These are phyloP conservation scores for Theonella swinhoei DNA, from an alignment of 37 sponge, comb jelly and placozoan species.

Conservation along the genomic window DNA sequence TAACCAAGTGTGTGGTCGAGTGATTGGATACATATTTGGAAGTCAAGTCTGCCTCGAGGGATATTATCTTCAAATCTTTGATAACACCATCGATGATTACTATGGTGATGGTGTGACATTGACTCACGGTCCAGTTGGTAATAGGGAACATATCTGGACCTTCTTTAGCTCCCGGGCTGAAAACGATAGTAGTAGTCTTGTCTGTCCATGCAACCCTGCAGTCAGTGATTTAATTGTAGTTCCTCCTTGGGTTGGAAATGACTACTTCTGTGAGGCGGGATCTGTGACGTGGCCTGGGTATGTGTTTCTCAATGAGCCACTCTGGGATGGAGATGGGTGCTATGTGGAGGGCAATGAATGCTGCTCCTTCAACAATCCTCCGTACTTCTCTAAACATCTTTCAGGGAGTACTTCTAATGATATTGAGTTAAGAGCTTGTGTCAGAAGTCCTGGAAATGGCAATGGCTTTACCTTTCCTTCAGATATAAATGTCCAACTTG, in stretches of 20 bases:
- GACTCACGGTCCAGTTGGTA: neutral
- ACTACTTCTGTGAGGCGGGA: constrained; percentile 15
- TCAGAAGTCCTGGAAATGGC: neutral
- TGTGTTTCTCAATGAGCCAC: too few relatives aligned
- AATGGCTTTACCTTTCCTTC: too few relatives aligned
- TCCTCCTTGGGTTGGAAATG: constrained; percentile 6
- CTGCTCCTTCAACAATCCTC: neutral
- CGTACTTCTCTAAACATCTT: neutral
- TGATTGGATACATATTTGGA: neutral
- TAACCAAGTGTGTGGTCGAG: constrained; percentile 14
- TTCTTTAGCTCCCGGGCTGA: neutral
- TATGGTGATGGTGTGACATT: neutral
- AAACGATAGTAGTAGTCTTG: neutral
- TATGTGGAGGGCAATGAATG: neutral
- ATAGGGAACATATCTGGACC: constrained; percentile 11
- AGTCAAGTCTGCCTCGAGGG: neutral
- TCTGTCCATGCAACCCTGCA: constrained; percentile 3
- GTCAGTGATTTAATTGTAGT: too few relatives aligned
- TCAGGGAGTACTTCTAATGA: neutral
- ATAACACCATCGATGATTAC: neutral
- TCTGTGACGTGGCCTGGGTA: neutral
- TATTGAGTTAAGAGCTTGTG: neutral
- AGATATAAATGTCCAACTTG: too few relatives aligned
- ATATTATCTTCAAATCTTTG: neutral
- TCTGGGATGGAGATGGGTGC: constrained; percentile 4